Evolutionary conservation across 2,113 vertebrate species (phyloP), one percentile per base, ranked within the genome.

Genomic region (Gila orcuttii): DNA sequence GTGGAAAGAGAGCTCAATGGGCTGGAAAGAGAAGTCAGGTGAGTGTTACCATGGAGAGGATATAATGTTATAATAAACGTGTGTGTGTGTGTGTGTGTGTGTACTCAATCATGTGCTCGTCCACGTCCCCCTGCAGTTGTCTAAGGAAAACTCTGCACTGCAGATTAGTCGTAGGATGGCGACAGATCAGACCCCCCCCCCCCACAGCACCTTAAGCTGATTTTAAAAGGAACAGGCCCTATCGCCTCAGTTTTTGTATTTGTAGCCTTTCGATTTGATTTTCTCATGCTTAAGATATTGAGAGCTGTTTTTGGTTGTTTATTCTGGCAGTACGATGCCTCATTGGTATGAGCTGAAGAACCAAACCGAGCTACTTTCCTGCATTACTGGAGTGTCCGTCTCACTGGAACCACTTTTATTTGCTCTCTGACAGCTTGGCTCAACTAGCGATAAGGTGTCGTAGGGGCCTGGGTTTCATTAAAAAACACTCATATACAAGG

Each of bases 21-120:
- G 55, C 59, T 69, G 66, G 71, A 75, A 83, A 68, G 39, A 73
- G 76, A 21, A 62, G 84, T 84, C 83, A 78, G 87, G 80, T 81
- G 83, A 84, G 73, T 15, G 81, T 86, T 86, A 73, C 82, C 73
- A 86, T 86, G 84, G 31, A 66, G 69, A 83, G 71, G 83, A 86
- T 88, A 79, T 25, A 45, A 81, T 86, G 83, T 86, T 75, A 79
- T 89, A 79, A 86, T 79, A 76, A 60, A 71, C 59, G 50, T 28
- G 8, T 50, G 25, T 69, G 73, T 57, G 25, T 69, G 8, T 50
- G 50, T 28, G 8, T 50, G 50, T 28, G 8, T 50, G 25, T 69
- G 73, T 57, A 52, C 23, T 42, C 57, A 62, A 17, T 45, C 69
- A 39, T 6, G 52, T 64, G 62, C 69, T 28, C 2, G 31, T 47